These are phyloP conservation scores for Drosophila sproati DNA, from an alignment of 1,140 invertebrate species.

Conservation along the genomic window DNA sequence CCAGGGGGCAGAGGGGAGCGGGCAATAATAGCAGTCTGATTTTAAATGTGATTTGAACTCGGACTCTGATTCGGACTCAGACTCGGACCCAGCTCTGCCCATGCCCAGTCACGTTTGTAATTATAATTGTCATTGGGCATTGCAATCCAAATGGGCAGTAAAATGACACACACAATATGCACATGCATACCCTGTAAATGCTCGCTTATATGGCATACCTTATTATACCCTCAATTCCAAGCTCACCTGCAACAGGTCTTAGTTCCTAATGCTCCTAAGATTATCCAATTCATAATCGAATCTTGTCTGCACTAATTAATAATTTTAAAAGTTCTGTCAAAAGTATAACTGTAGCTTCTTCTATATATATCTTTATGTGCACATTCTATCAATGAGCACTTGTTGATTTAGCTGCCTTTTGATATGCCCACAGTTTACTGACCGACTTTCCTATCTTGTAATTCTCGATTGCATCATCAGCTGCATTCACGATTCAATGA, in stretches of 20 bases:
- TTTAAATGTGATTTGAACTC: neutral
- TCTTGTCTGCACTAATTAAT: no score
- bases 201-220: no score
- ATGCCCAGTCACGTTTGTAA: neutral
- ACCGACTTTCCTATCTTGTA: conserved; percentile 21
- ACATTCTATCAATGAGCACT: neutral
- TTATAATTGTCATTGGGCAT: neutral
- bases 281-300: no score
- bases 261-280: no score
- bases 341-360: neutral
- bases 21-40: no score
- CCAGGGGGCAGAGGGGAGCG: no score
- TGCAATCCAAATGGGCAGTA: neutral
- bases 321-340: no score
- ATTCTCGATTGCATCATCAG: conserved; percentile 16
- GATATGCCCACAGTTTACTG: neutral
- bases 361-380: neutral
- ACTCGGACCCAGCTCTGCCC: neutral
- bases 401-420: neutral
- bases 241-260: no score
- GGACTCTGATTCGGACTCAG: neutral
- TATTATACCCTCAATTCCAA: no score
- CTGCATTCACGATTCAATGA: conserved; percentile 5
- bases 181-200: no score
- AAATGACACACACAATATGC: neutral